Evolutionary conservation across 2,113 vertebrate species (phyloP), one percentile per base, ranked within the genome.

Genomic region (Neodon shergylaensis): DNA sequence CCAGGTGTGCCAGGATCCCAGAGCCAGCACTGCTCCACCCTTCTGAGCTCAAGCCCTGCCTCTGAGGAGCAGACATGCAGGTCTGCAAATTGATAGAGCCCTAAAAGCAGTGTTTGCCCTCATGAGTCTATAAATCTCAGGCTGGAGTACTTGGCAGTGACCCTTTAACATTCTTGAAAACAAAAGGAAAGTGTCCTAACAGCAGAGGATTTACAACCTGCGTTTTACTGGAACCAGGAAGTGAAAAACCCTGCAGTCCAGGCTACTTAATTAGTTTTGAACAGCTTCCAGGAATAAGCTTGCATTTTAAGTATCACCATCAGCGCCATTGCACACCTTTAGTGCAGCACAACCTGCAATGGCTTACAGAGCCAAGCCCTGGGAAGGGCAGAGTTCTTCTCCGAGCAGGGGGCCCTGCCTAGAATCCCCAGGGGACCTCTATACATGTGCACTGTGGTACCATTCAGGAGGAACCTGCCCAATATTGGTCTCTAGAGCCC

Each of bases 191-290:
- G 33, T 39, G 24, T 76, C 88, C 49, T 85, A 31, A 73, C 3
- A 14, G 49, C 52, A 22, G 78, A 54, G 49, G 21, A 63, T 49
- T 90, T 58, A 74, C 21, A 63, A 42, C 88, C 49, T 2, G n/a
- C 82, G 28, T 58, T 90, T 91, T 76, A 44, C 33, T 88, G 77
- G 86, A n/a, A 91, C 31, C 5, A 3, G 39, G 68, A 47, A 31
- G 36, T n/a, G 5, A 61, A 42, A n/a, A 47, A 49, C 68, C 63
- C 31, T 14, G 87, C 10, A 16, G 42, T 10, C 10, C 42, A 44
- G 42, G 78, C 65, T 85, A 0, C 4, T 47, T 94, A 81, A 90
- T 21, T 85, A 33, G 78, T 89, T 96, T 63, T 91, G 88, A 91
- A 19, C 33, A 1, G 26, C 61, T 82, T 92, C 47, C 88, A 4